These are phyloP conservation scores for Carpatolechia fugitivella DNA, from an alignment of 2,888 invertebrate genomes.

Conservation along the genomic window DNA sequence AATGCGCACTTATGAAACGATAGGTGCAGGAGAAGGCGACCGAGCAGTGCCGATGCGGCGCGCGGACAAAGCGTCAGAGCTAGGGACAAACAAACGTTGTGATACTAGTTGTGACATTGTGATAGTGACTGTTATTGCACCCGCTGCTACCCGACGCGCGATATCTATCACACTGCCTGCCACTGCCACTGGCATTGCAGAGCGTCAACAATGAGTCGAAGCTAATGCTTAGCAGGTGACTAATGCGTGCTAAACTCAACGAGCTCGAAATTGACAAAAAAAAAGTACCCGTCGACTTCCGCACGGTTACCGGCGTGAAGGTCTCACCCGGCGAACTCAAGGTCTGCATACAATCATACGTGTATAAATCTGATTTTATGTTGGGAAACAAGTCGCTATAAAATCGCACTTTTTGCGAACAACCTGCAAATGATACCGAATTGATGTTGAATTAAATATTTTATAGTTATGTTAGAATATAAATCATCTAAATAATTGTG, in stretches of 20 bases:
- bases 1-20: constrained; percentile 12
- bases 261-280: constrained; percentile 74
- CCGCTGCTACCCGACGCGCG: constrained; percentile 38
- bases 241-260: constrained; percentile 72
- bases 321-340: constrained; percentile 74
- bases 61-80: constrained; percentile 44
- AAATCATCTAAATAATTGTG: constrained; percentile 68
- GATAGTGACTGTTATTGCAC: constrained; percentile 72
- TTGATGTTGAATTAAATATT: constrained; percentile 56
- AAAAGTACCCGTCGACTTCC: constrained; percentile 70
- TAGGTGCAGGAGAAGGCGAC: constrained; percentile 32
- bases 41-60: constrained; percentile 41
- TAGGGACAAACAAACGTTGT: constrained; percentile 62
- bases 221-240: constrained; percentile 64
- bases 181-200: constrained; percentile 37
- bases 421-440: constrained; percentile 51
- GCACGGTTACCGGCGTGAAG: constrained; percentile 78
- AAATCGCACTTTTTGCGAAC: constrained; percentile 61
- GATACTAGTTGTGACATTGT: too few species aligned
- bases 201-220: constrained; percentile 53
- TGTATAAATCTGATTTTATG: constrained; percentile 72
- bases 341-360: constrained; percentile 76
- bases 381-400: constrained; percentile 58
- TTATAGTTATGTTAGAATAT: constrained; percentile 54
- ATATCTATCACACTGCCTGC: constrained; percentile 63